Conservation (phyloP, 1,140 invertebrate species). For the Phthorimaea operculella region DNA sequence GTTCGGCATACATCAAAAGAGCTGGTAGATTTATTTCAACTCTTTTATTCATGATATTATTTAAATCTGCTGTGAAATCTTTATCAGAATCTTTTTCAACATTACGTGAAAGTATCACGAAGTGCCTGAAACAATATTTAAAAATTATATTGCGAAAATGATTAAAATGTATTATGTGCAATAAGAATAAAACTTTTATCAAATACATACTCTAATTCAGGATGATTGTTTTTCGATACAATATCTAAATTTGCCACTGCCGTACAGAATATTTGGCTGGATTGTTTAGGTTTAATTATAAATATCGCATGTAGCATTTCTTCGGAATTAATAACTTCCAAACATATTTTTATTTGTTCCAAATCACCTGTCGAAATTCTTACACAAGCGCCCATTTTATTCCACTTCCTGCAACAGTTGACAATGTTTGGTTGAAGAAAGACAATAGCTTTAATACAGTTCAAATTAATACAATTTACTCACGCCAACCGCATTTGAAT, state of each 20-base stretch:
- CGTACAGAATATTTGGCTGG: slow-evolving; percentile 8
- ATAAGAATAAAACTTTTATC: too few relatives aligned
- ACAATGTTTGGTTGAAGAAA: too few relatives aligned
- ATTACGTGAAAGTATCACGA: too few relatives aligned
- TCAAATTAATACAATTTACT: neutral
- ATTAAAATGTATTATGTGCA: too few relatives aligned
- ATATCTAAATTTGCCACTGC: slow-evolving; percentile 23
- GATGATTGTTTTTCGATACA: slow-evolving; percentile 17
- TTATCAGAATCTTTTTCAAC: too few relatives aligned
- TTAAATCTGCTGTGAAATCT: too few relatives aligned
- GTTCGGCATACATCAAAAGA: too few relatives aligned
- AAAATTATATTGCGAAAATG: too few relatives aligned
- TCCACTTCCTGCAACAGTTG: neutral
- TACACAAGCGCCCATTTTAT: neutral
- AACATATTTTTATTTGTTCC: slow-evolving; percentile 20
- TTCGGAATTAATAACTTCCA: slow-evolving; percentile 21
- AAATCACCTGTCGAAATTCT: slow-evolving; percentile 16
- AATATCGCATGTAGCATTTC: slow-evolving; percentile 25
- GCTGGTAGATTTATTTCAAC: too few relatives aligned
- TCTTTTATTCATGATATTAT: too few relatives aligned
- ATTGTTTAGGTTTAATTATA: slow-evolving; percentile 15
- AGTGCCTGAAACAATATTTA: too few relatives aligned
- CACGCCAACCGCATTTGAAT: neutral
- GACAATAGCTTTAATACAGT: too few relatives aligned
- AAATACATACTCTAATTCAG: slow-evolving; percentile 15